Evolutionary conservation across 2,888 invertebrate genomes (phyloP).

Genomic region (Spilosoma lubricipeda): DNA sequence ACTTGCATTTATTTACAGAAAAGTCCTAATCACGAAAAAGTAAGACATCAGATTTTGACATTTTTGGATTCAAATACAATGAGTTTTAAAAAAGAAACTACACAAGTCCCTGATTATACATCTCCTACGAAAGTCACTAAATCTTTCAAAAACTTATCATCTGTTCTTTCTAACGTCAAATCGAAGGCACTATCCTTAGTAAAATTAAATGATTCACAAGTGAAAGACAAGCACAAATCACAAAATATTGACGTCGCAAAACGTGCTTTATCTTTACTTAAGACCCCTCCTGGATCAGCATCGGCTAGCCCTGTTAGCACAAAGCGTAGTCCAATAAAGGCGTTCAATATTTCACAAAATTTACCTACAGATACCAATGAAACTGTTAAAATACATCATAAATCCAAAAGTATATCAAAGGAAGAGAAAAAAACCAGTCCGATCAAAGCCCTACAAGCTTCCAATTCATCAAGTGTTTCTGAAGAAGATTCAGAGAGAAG

Average conservation of each 20-base stretch:
- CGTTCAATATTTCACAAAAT: conserved; percentile 26
- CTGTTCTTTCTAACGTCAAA: conserved; percentile 84
- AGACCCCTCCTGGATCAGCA: conserved; percentile 71
- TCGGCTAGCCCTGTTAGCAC: conserved; percentile 59
- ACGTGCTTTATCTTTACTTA: conserved; percentile 67
- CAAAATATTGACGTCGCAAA: conserved; percentile 64
- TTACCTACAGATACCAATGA: conserved; percentile 17
- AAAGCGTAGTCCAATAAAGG: conserved; percentile 44
- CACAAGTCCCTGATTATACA: conserved; percentile 60
- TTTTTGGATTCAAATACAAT: conserved; percentile 74
- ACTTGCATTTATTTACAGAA: conserved; percentile 71
- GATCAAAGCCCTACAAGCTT: conserved; percentile 28
- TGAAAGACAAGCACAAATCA: conserved; percentile 58
- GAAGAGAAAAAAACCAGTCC: conserved; percentile 27
- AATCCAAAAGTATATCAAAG: conserved; percentile 8
- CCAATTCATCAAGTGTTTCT: conserved; percentile 42
- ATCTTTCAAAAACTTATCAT: conserved; percentile 71
- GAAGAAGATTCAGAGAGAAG: conserved; percentile 60
- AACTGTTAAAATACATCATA: conserved; percentile 15
- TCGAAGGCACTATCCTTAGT: conserved; percentile 83
- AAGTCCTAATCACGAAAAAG: conserved; percentile 78
- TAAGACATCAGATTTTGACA: conserved; percentile 77
- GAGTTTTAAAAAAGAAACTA: conserved; percentile 53
- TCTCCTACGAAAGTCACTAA: conserved; percentile 67
- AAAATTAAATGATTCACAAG: conserved; percentile 69